Evolutionary conservation across 2,888 invertebrate genomes (phyloP).

Genomic region (Drosophila aldrichi): DNA sequence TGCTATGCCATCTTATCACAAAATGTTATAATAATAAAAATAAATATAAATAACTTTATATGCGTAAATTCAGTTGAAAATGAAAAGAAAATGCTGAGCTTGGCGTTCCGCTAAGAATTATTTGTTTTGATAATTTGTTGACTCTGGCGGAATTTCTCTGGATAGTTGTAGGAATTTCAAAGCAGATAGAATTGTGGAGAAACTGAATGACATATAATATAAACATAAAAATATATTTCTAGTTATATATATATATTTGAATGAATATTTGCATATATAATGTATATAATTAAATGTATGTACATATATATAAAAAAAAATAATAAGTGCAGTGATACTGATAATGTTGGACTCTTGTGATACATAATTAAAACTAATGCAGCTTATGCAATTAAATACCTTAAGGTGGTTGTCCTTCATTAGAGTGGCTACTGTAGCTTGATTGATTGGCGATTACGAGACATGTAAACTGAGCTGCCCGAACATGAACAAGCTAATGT

Average conservation of each 20-base stretch:
- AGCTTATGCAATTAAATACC: constrained; percentile 17
- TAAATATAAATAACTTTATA: constrained; percentile 22
- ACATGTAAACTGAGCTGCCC: constrained; percentile 19
- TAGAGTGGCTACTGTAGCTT: constrained; percentile 27
- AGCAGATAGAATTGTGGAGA: constrained; percentile 15
- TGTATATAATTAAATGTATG: not conserved
- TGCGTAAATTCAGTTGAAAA: constrained; percentile 13
- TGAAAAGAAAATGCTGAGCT: constrained; percentile 14
- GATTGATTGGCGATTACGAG: constrained; percentile 56
- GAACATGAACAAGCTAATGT: constrained; percentile 45
- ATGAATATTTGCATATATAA: not conserved
- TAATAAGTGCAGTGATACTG: not conserved
- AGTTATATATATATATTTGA: too few species aligned
- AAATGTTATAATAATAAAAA: constrained; percentile 24
- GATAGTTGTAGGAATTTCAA: constrained; percentile 15
- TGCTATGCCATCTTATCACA: constrained; percentile 33
- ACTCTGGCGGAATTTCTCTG: constrained; percentile 14
- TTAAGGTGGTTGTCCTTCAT: constrained; percentile 8
- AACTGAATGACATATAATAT: not conserved
- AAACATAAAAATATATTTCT: not conserved
- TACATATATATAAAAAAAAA: not conserved
- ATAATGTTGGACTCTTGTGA: not conserved
- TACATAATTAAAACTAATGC: constrained; percentile 16
- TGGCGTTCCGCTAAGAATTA: constrained; percentile 13
- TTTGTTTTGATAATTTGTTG: constrained; percentile 25